Conservation (phyloP, 2,113 vertebrate genomes). For the Zingel zingel region DNA sequence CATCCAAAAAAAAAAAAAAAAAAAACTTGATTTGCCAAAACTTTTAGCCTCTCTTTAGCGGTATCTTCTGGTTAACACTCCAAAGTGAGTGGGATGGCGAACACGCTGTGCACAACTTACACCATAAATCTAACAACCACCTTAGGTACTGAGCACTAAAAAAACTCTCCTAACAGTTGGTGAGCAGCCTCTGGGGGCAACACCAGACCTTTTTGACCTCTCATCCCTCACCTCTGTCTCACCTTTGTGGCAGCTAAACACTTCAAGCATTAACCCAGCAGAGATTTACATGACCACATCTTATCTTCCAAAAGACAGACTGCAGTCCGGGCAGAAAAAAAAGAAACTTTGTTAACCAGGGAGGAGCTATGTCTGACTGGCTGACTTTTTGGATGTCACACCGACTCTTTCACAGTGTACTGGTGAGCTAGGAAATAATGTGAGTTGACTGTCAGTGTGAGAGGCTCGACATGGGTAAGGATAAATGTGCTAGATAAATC, state of each 20-base stretch:
- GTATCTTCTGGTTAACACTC: not conserved
- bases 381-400: slow-evolving; percentile 2
- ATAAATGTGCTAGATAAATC: slow-evolving; percentile 13
- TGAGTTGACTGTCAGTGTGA: not conserved
- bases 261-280: slow-evolving; percentile 15
- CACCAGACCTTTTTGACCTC: slow-evolving; percentile 37
- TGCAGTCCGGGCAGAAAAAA: slow-evolving; percentile 17
- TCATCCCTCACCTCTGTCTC: slow-evolving; percentile 29
- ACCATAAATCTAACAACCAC: slow-evolving; percentile 31
- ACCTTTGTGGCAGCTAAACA: slow-evolving; percentile 38
- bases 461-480: not conserved
- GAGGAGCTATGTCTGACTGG: not conserved
- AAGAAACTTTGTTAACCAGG: not conserved
- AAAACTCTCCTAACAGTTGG: not conserved
- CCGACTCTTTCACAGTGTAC: not conserved
- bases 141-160: slow-evolving; percentile 8
- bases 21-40: too few relatives aligned
- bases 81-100: not conserved
- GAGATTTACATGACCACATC: slow-evolving; percentile 39
- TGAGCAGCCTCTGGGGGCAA: slow-evolving; percentile 19
- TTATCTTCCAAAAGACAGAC: slow-evolving; percentile 57
- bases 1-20: not conserved
- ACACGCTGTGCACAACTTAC: too few relatives aligned
- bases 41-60: too few relatives aligned
- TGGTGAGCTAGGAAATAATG: not conserved